These are phyloP conservation scores for Bimastos eiseni DNA, from an alignment of 2,888 invertebrate species.

Conservation along the genomic window DNA sequence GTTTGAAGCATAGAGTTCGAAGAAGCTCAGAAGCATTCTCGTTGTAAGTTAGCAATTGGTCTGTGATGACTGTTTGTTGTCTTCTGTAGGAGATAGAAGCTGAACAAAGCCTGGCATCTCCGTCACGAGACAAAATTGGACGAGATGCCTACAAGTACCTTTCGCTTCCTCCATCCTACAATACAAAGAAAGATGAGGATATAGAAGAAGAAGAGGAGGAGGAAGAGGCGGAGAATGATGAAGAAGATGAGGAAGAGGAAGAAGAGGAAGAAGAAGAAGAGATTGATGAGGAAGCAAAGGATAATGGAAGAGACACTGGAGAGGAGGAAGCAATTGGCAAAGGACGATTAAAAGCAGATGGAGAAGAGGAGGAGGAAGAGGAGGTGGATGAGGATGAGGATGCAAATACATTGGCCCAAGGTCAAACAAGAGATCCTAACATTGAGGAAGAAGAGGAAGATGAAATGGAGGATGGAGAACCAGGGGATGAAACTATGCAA, in stretches of 20 bases:
- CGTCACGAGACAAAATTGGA: not conserved
- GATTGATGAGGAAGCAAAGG: not conserved
- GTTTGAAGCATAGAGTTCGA: not conserved
- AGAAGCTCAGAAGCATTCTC: not conserved
- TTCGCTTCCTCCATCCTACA: not conserved
- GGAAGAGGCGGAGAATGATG: not conserved
- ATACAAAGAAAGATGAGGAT: constrained; percentile 15
- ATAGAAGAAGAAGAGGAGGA: constrained; percentile 17
- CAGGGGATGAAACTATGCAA: constrained; percentile 37
- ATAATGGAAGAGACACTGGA: not conserved
- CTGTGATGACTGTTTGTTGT: not conserved
- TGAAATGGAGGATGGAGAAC: constrained; percentile 54
- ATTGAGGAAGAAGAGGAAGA: constrained; percentile 34
- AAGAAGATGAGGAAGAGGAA: constrained; percentile 28
- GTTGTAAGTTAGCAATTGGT: not conserved
- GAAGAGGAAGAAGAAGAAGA: constrained; percentile 18
- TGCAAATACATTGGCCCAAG: not conserved
- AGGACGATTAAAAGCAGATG: not conserved
- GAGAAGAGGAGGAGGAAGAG: not conserved
- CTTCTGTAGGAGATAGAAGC: constrained; percentile 9
- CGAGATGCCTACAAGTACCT: not conserved
- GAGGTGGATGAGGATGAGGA: not conserved
- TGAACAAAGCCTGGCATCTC: not conserved
- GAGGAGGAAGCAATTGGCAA: not conserved
- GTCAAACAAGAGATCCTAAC: not conserved